A percentile compares a stretch with the other conserved stretches of the same genome.
These are phyloP conservation scores for Andricus grossulariae DNA, from an alignment of 1,140 invertebrate genomes.

Conservation along the genomic window DNA sequence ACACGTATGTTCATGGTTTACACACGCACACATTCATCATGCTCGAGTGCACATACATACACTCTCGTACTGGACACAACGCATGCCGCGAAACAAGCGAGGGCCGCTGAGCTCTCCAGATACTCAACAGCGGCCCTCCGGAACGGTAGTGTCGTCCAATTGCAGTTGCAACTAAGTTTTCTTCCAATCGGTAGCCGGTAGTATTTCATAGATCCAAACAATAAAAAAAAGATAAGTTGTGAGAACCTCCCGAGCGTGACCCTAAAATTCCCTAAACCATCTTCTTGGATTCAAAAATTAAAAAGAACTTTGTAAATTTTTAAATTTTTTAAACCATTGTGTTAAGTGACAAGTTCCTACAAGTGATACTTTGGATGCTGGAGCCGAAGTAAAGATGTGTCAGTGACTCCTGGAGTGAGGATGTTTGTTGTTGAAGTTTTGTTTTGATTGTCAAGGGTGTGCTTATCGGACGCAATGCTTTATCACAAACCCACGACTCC, in stretches of 20 bases:
- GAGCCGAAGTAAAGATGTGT: no score
- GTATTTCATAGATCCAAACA: no score
- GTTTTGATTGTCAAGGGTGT: conserved; percentile 1
- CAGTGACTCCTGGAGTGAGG: neutral
- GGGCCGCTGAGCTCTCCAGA: conserved; percentile 36
- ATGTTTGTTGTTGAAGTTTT: neutral
- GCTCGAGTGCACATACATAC: conserved; percentile 15
- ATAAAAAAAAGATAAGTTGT: neutral
- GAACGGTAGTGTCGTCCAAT: conserved; percentile 54
- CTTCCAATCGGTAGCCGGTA: neutral
- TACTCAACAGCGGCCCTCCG: conserved; percentile 61
- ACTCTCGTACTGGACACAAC: conserved; percentile 2
- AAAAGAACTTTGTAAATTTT: no score
- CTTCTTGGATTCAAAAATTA: no score
- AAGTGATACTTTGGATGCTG: no score
- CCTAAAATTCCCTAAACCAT: no score
- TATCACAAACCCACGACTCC: conserved; percentile 74
- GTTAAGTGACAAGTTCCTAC: no score
- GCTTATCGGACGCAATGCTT: conserved; percentile 61
- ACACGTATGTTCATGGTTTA: conserved; percentile 19
- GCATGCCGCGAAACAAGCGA: conserved; percentile 17
- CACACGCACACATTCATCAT: neutral
- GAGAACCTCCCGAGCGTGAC: neutral
- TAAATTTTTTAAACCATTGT: no score
- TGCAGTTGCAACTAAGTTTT: conserved; percentile 34